Evolutionary conservation across 2,113 vertebrate species (phyloP).

Genomic region (Dolichotis patagonum): DNA sequence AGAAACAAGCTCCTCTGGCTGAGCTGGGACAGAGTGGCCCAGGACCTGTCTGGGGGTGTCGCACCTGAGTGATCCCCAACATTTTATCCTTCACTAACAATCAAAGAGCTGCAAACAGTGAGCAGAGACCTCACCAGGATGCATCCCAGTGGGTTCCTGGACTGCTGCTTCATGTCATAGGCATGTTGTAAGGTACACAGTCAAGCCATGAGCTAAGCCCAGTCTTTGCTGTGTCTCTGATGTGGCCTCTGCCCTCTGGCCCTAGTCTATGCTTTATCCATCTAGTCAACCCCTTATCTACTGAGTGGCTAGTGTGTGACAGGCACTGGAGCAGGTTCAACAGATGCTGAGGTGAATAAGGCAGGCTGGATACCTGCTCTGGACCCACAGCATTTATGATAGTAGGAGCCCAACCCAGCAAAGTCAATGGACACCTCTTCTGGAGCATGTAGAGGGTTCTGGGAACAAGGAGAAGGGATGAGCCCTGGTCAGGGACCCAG

Average conservation of each 20-base stretch:
- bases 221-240: not conserved
- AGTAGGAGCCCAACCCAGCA: not conserved
- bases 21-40: not conserved
- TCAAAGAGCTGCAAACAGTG: not conserved
- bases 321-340: not conserved
- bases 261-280: not conserved
- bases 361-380: not conserved
- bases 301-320: too few relatives aligned
- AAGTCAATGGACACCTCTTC: not conserved
- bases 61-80: not conserved
- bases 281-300: not conserved
- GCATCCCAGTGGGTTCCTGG: not conserved
- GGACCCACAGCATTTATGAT: not conserved
- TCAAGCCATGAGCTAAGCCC: not conserved
- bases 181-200: too few relatives aligned
- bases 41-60: not conserved
- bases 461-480: not conserved
- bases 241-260: not conserved
- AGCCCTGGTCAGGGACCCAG: not conserved
- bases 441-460: not conserved
- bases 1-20: not conserved
- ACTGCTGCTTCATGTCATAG: accelerated
- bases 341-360: not conserved
- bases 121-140: not conserved
- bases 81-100: not conserved